phyloP scores from a whole-genome alignment of 1,140 invertebrate species.

The Oryctes rhinoceros region DNA sequence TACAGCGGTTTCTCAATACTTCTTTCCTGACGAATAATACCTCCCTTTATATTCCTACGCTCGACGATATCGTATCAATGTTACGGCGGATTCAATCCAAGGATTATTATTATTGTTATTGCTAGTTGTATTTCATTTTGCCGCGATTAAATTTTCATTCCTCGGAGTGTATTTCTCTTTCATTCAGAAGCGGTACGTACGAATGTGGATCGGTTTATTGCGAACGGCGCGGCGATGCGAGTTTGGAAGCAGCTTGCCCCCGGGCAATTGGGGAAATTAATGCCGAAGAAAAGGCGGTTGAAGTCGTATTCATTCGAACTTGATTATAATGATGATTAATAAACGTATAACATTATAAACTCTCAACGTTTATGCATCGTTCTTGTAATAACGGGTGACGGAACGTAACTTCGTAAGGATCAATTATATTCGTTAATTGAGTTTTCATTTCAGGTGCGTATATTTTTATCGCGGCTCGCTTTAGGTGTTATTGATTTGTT shows the following conservation, averaged over 20 bases:
- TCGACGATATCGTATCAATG: neutral
- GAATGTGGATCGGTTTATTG: conserved; percentile 2
- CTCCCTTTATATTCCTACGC: neutral
- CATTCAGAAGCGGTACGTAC: neutral
- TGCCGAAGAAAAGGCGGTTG: neutral
- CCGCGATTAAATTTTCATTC: conserved; percentile 14
- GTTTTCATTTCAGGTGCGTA: too few relatives aligned
- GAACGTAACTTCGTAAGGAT: neutral
- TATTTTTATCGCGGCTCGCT: too few relatives aligned
- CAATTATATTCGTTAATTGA: conserved; percentile 7
- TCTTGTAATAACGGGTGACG: neutral
- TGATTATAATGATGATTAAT: conserved; percentile 16
- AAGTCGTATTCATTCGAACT: neutral
- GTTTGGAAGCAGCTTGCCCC: neutral
- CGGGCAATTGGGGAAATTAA: neutral
- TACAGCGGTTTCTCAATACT: neutral
- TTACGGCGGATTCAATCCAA: conserved; percentile 1
- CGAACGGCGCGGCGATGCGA: neutral
- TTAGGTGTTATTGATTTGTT: too few relatives aligned
- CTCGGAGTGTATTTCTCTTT: conserved; percentile 4
- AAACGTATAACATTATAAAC: conserved; percentile 15
- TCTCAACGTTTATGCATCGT: neutral
- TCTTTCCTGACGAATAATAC: neutral
- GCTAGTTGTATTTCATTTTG: neutral
- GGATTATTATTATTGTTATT: conserved; percentile 19